Evolutionary conservation across 1,140 invertebrate genomes (phyloP).

Genomic region (Apis laboriosa): DNA sequence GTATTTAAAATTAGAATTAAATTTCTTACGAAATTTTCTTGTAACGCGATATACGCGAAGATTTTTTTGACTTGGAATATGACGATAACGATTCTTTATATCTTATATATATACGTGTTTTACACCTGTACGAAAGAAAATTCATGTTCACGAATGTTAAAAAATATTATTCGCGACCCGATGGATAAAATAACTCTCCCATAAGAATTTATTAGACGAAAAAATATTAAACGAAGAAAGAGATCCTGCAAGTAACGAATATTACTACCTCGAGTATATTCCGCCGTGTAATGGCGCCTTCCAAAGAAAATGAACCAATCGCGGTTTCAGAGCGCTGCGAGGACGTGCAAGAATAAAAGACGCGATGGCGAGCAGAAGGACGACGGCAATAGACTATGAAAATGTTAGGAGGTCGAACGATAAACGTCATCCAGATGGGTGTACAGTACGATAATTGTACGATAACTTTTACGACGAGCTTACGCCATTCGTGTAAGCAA

Average conservation of each 20-base stretch:
- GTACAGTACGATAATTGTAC: slow-evolving; percentile 57
- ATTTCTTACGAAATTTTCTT: too few species aligned
- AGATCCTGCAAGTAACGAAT: background rate
- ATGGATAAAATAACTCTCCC: too few species aligned
- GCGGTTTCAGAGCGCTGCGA: background rate
- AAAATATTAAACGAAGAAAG: background rate
- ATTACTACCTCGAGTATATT: background rate
- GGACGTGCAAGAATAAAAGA: slow-evolving; percentile 13
- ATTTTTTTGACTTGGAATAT: too few species aligned
- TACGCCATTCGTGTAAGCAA: slow-evolving; percentile 28
- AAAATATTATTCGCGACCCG: too few species aligned
- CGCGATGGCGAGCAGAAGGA: background rate
- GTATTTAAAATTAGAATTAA: too few species aligned
- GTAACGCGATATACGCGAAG: too few species aligned
- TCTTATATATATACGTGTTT: too few species aligned
- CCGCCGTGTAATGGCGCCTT: background rate
- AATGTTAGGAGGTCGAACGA: slow-evolving; percentile 52
- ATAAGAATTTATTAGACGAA: background rate
- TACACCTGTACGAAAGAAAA: too few species aligned
- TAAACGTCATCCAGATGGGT: slow-evolving; percentile 49
- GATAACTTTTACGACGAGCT: slow-evolving; percentile 57
- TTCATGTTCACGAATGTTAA: too few species aligned
- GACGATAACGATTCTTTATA: too few species aligned
- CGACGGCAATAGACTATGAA: slow-evolving; percentile 44
- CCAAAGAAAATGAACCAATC: background rate